These are phyloP conservation scores for Vulpes ferrilata DNA, from an alignment of 2,113 vertebrate species.

Conservation along the genomic window DNA sequence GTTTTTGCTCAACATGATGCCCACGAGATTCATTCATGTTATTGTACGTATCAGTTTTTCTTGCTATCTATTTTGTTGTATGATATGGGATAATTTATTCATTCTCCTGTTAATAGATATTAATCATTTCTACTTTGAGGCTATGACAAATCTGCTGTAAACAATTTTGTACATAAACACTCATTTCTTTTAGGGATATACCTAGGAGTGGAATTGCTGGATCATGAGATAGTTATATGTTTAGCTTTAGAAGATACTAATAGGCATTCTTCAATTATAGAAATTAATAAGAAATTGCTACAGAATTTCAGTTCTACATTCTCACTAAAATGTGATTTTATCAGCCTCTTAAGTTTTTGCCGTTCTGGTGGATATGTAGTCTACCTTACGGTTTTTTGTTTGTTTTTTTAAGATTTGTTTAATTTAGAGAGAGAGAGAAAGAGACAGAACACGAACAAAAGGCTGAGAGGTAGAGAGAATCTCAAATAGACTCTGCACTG, in stretches of 20 bases:
- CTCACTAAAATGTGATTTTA: not conserved
- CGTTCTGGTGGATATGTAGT: not conserved
- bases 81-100: not conserved
- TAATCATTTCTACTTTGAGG: not conserved
- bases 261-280: not conserved
- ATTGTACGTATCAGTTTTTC: not conserved
- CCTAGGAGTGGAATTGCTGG: not conserved
- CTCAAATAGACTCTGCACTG: not conserved
- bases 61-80: not conserved
- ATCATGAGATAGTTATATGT: not conserved
- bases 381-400: not conserved
- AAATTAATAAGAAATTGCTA: not conserved
- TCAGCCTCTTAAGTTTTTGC: not conserved
- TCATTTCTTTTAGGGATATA: not conserved
- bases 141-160: not conserved
- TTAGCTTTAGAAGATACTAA: not conserved
- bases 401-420: not conserved
- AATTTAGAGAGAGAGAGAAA: not conserved
- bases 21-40: not conserved
- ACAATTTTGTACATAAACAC: not conserved
- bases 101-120: not conserved
- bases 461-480: not conserved
- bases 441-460: not conserved
- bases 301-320: not conserved
- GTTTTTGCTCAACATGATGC: not conserved